Evolutionary conservation across 2,888 invertebrate genomes (phyloP).

Genomic region (Drosophila peninsularis): DNA sequence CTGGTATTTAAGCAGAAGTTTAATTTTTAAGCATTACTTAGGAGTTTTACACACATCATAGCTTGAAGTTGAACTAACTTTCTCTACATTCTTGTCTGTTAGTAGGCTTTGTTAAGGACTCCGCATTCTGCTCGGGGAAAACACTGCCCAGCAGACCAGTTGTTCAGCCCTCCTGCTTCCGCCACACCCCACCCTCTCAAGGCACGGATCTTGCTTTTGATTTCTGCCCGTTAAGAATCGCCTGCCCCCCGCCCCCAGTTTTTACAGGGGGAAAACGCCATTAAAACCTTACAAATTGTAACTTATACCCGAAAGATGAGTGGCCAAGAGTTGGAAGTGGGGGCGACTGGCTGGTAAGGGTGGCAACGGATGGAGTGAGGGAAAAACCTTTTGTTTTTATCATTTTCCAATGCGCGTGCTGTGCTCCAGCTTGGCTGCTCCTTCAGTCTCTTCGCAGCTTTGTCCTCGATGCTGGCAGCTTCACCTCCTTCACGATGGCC

Average conservation of each 20-base stretch:
- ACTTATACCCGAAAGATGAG: slow-evolving; percentile 70
- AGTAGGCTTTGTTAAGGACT: background rate
- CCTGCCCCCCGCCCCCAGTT: background rate
- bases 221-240: slow-evolving; percentile 24
- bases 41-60: background rate
- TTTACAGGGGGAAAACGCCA: slow-evolving; percentile 45
- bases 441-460: slow-evolving; percentile 16
- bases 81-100: background rate
- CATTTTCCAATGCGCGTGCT: slow-evolving; percentile 71
- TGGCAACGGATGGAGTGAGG: slow-evolving; percentile 9
- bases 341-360: slow-evolving; percentile 8
- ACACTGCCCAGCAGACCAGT: slow-evolving; percentile 16
- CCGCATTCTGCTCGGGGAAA: slow-evolving; percentile 10
- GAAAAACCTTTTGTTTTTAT: slow-evolving; percentile 76
- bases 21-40: too few relatives aligned
- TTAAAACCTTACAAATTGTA: slow-evolving; percentile 76
- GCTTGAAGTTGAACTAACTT: background rate
- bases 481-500: slow-evolving; percentile 74
- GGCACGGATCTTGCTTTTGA: slow-evolving; percentile 21
- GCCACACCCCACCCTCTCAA: background rate
- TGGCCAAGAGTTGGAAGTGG: slow-evolving; percentile 36
- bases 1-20: background rate
- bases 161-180: background rate
- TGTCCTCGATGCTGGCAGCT: slow-evolving; percentile 25
- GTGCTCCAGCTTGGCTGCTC: slow-evolving; percentile 10